These are phyloP conservation scores for Brachypalpus laphriformis DNA, from an alignment of 2,888 invertebrate species.

Conservation along the genomic window DNA sequence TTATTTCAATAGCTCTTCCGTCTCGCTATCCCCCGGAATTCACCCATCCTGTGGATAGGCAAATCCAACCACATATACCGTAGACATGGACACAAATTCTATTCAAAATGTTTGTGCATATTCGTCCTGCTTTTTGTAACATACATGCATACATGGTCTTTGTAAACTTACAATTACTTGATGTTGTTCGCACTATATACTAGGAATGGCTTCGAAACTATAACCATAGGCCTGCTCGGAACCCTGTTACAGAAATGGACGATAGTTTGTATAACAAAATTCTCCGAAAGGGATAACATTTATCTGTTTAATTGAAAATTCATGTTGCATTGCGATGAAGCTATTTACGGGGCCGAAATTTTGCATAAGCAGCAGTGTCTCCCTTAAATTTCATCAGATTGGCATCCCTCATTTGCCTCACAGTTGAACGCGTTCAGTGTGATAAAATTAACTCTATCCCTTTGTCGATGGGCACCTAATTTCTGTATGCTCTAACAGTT, in stretches of 20 bases:
- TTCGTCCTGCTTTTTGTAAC: not conserved
- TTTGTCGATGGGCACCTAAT: too few relatives aligned
- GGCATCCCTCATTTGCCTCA: conserved; percentile 24
- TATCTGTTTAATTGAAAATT: conserved; percentile 69
- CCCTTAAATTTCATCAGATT: conserved; percentile 6
- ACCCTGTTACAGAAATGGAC: not conserved
- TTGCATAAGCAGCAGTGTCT: not conserved
- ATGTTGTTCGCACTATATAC: not conserved
- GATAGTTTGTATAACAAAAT: conserved; percentile 33
- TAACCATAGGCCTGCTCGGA: not conserved
- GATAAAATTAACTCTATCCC: not conserved
- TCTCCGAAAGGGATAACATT: conserved; percentile 49
- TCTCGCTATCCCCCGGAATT: not conserved
- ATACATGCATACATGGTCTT: not conserved
- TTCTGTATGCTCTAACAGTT: not conserved
- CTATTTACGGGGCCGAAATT: conserved; percentile 47
- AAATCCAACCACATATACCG: not conserved
- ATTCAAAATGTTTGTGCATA: conserved; percentile 23
- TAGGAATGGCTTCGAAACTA: not conserved
- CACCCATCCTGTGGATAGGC: not conserved
- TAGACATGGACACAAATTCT: not conserved
- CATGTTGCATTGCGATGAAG: conserved; percentile 50
- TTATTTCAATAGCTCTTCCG: conserved; percentile 37
- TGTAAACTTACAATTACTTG: conserved; percentile 19
- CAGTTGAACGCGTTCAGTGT: conserved; percentile 11